Percentiles rank a stretch among this genome's conserved stretches.
Evolutionary conservation across 2,797 vertebrate genomes (phyloP).

Genomic region (Sebastes itinus): DNA sequence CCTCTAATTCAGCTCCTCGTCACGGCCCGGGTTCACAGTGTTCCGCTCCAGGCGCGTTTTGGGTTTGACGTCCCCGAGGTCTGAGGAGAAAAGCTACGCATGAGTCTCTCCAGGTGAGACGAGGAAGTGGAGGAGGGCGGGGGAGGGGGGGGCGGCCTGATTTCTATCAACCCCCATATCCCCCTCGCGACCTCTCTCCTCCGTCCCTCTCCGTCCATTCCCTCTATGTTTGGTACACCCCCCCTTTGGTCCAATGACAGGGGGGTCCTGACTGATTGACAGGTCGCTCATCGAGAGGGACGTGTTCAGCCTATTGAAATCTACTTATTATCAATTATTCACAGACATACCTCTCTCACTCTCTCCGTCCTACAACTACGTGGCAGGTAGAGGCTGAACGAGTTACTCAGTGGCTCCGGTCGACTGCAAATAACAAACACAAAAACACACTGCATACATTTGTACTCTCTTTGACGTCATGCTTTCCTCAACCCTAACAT

Average conservation of each 20-base stretch:
- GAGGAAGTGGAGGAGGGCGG: background rate
- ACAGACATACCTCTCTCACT: constrained; percentile 51
- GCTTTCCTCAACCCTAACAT: background rate
- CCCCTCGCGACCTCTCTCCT: background rate
- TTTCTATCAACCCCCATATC: background rate
- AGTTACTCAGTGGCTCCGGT: background rate
- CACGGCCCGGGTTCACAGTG: constrained; percentile 43
- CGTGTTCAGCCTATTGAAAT: constrained; percentile 83
- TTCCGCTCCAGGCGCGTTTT: constrained; percentile 45
- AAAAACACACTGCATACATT: background rate
- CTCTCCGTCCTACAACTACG: constrained; percentile 9
- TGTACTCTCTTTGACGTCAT: background rate
- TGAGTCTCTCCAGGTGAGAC: constrained; percentile 55
- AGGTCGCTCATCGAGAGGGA: constrained; percentile 77
- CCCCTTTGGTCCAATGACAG: constrained; percentile 32
- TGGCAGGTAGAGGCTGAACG: constrained; percentile 47
- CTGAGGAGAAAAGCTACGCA: constrained; percentile 27
- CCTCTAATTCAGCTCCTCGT: constrained; percentile 58
- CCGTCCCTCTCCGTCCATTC: background rate
- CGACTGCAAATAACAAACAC: constrained; percentile 30
- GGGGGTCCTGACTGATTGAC: constrained; percentile 72
- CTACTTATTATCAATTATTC: constrained; percentile 87
- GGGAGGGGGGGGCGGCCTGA: background rate
- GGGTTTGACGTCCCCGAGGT: constrained; percentile 54
- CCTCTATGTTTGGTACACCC: background rate